Evolutionary conservation across 2,888 invertebrate genomes (phyloP).

Genomic region (Drosophila seclusa): DNA sequence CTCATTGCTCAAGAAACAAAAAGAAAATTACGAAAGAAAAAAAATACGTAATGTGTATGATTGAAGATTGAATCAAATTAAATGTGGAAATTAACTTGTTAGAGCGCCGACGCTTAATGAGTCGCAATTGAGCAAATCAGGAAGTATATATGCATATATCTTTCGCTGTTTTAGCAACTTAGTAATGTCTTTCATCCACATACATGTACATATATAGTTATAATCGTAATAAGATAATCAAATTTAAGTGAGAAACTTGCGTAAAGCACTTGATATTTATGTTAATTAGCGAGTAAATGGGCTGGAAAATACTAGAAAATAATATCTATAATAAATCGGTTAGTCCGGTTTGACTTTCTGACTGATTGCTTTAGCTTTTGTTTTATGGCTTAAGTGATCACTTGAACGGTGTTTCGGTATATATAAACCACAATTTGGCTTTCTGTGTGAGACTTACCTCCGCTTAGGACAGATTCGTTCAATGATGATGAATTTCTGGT

Average conservation of each 20-base stretch:
- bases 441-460: neutral
- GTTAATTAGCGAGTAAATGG: neutral
- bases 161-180: conserved; percentile 8
- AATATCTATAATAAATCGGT: neutral
- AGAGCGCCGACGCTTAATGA: conserved; percentile 44
- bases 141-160: conserved; percentile 23
- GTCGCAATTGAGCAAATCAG: conserved; percentile 34
- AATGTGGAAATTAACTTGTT: conserved; percentile 69
- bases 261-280: neutral
- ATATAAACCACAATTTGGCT: neutral
- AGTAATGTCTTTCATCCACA: conserved; percentile 14
- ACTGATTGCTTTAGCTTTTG: neutral
- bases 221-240: conserved; percentile 7
- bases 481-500: neutral
- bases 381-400: too few relatives aligned
- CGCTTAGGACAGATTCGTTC: neutral
- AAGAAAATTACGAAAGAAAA: neutral
- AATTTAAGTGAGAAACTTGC: neutral
- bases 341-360: neutral
- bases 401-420: too few relatives aligned
- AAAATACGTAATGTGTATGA: neutral
- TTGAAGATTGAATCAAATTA: conserved; percentile 65
- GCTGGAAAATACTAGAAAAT: neutral
- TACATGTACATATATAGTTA: neutral
- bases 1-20: conserved; percentile 16